Percentiles rank a stretch among this genome's conserved stretches.
phyloP scores from a whole-genome alignment of 2,113 vertebrate species.

The Lonchura striata region DNA sequence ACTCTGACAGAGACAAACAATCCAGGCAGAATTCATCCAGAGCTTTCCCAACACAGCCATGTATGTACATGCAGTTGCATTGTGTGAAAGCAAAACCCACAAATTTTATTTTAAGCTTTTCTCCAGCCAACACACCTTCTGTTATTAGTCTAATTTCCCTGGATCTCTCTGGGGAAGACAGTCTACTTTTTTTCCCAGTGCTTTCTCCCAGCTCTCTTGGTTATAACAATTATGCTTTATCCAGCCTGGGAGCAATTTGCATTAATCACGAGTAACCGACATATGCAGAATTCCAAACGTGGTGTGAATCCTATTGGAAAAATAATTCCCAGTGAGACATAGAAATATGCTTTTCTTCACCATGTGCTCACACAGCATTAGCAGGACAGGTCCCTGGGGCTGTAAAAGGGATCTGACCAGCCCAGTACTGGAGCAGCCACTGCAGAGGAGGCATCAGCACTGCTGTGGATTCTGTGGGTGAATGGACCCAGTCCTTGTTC shows the following conservation, averaged over 20 bases:
- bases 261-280: not conserved
- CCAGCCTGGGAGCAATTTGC: not conserved
- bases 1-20: not conserved
- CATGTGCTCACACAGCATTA: rapidly evolving
- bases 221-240: not conserved
- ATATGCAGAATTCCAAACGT: not conserved
- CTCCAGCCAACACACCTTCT: not conserved
- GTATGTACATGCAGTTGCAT: not conserved
- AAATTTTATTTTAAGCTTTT: not conserved
- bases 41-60: not conserved
- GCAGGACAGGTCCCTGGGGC: not conserved
- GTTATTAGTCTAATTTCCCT: not conserved
- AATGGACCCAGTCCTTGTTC: not conserved
- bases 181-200: not conserved
- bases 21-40: not conserved
- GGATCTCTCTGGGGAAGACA: not conserved
- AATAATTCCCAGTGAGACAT: not conserved
- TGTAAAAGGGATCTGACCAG: not conserved
- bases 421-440: not conserved
- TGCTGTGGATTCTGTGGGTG: not conserved
- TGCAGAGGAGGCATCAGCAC: rapidly evolving
- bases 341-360: not conserved
- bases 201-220: not conserved
- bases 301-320: not conserved
- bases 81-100: not conserved